Percentiles rank a stretch among this genome's conserved stretches.
phyloP scores from a whole-genome alignment of 1,140 invertebrate species.

The Orius insidiosus region DNA sequence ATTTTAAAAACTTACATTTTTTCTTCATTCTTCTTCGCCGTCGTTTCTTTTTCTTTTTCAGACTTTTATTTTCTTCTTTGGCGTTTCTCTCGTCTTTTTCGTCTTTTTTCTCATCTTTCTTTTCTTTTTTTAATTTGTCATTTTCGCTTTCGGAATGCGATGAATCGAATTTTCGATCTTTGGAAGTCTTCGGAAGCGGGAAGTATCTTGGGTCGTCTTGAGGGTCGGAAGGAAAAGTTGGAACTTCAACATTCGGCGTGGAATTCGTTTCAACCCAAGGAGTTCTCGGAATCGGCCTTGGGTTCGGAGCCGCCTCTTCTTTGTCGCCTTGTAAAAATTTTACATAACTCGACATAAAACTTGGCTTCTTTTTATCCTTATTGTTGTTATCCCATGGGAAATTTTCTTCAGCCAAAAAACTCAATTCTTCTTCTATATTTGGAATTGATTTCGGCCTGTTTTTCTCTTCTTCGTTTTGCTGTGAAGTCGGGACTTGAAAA shows the following conservation, averaged over 20 bases:
- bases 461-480: conserved; percentile 28
- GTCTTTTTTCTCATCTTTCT: conserved; percentile 6
- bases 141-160: no score
- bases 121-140: conserved; percentile 3
- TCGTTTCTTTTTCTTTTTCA: not conserved
- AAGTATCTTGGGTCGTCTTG: conserved; percentile 54
- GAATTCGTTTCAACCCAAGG: not conserved
- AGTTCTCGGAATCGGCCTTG: not conserved
- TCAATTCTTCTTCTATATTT: conserved; percentile 69
- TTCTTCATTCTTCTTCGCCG: not conserved
- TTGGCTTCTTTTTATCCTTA: conserved; percentile 25
- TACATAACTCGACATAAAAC: conserved; percentile 68
- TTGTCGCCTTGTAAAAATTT: conserved; percentile 68
- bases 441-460: conserved; percentile 65
- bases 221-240: conserved; percentile 22
- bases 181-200: conserved; percentile 50
- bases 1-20: not conserved
- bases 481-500: not conserved
- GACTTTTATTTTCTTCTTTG: conserved; percentile 10
- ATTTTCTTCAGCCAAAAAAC: conserved; percentile 41
- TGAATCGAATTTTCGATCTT: conserved; percentile 43
- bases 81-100: conserved; percentile 8
- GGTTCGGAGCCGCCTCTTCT: conserved; percentile 47
- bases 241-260: conserved; percentile 19
- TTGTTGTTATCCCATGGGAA: no score